Evolutionary conservation across 2,888 invertebrate genomes (phyloP).

Genomic region (Acronicta aceris): DNA sequence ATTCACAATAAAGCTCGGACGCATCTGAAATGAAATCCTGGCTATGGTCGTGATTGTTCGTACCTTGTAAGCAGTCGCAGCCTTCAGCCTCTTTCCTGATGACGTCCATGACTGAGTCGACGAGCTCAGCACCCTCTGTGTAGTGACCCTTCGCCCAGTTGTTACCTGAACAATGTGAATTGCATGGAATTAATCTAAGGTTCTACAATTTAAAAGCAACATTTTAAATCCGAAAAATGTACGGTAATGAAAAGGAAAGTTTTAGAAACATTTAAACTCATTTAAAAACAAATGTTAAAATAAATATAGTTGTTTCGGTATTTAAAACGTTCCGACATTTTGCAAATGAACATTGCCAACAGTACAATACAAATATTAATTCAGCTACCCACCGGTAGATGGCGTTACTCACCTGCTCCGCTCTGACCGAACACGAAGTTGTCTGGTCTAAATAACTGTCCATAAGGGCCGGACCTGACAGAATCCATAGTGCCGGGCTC

Average conservation of each 20-base stretch:
- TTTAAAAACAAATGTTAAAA: too few species aligned
- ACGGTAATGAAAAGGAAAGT: too few species aligned
- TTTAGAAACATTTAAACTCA: too few species aligned
- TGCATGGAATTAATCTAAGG: not conserved
- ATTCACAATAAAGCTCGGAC: too few species aligned
- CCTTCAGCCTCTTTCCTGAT: constrained; percentile 91
- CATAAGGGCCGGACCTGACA: constrained; percentile 94
- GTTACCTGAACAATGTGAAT: constrained; percentile 31
- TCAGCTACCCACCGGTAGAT: constrained; percentile 27
- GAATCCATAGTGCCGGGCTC: constrained; percentile 97
- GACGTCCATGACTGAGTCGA: constrained; percentile 90
- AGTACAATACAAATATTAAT: not conserved
- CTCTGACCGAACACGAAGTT: constrained; percentile 95
- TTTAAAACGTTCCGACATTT: too few species aligned
- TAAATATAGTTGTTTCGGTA: too few species aligned
- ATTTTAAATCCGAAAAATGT: too few species aligned
- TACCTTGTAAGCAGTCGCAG: constrained; percentile 92
- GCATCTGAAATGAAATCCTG: too few species aligned
- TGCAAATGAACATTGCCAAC: too few species aligned
- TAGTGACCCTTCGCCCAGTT: constrained; percentile 90
- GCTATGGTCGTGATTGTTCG: not conserved
- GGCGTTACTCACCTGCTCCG: constrained; percentile 90
- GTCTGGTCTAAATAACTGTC: constrained; percentile 95
- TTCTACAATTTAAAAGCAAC: too few species aligned
- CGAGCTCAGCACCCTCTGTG: constrained; percentile 92